Evolutionary conservation across 1,140 invertebrate genomes (phyloP).

Genomic region (Odontomachus brunneus): DNA sequence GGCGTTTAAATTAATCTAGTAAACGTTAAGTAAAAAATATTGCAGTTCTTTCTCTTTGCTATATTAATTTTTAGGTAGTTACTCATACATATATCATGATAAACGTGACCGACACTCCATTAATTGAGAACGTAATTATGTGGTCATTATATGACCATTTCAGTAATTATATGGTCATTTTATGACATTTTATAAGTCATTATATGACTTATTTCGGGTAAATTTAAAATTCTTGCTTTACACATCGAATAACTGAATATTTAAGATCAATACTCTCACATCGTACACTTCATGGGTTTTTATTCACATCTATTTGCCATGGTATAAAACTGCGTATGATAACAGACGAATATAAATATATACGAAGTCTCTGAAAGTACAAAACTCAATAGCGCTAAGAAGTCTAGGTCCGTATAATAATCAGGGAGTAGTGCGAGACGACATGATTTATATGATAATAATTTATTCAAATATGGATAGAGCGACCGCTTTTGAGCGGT

Average conservation of each 20-base stretch:
- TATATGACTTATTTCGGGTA: too few species aligned
- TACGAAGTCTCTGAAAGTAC: conserved; percentile 59
- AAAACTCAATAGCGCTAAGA: conserved; percentile 51
- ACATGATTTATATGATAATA: conserved; percentile 76
- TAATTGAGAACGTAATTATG: too few species aligned
- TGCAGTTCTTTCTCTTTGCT: too few species aligned
- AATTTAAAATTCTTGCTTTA: neutral
- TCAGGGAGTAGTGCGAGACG: conserved; percentile 54
- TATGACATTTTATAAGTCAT: too few species aligned
- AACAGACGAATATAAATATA: conserved; percentile 66
- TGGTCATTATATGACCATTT: too few species aligned
- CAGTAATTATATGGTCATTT: too few species aligned
- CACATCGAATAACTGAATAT: neutral
- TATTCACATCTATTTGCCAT: conserved; percentile 68
- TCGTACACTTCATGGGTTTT: conserved; percentile 56
- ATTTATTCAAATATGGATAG: conserved; percentile 78
- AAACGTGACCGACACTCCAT: too few species aligned
- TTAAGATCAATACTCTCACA: conserved; percentile 42
- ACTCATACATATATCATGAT: too few species aligned
- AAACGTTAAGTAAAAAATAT: too few species aligned
- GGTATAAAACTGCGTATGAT: conserved; percentile 64
- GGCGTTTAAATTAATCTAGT: too few species aligned
- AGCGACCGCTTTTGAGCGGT: conserved; percentile 48
- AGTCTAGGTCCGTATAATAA: conserved; percentile 38
- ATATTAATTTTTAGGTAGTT: too few species aligned